Conservation (phyloP, 2,888 invertebrate genomes). For the Dinocampus coccinellae region DNA sequence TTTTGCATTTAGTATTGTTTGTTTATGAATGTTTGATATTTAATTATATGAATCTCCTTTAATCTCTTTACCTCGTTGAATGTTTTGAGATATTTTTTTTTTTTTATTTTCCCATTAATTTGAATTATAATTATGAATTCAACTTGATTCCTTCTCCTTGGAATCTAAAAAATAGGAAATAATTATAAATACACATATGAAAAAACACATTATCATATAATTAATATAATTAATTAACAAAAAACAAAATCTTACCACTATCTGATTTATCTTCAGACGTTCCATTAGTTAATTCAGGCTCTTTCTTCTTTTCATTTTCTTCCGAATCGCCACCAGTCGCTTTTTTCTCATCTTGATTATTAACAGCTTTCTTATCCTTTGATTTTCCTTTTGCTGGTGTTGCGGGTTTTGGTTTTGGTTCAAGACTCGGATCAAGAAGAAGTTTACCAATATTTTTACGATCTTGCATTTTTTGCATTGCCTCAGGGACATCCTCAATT, state of each 20-base stretch:
- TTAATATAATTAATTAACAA: not conserved
- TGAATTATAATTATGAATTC: constrained; percentile 68
- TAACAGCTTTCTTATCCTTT: constrained; percentile 80
- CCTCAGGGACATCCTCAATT: constrained; percentile 88
- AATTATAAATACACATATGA: not conserved
- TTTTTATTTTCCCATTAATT: constrained; percentile 31
- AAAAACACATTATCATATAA: too few relatives aligned
- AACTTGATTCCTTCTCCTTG: constrained; percentile 79
- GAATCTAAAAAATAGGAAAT: constrained; percentile 72
- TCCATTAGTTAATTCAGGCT: constrained; percentile 71
- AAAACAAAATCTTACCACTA: constrained; percentile 63
- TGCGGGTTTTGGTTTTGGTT: constrained; percentile 84
- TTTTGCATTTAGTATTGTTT: not conserved
- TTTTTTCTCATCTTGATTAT: constrained; percentile 76
- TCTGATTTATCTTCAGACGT: constrained; percentile 71
- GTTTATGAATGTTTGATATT: not conserved
- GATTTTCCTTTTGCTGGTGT: constrained; percentile 83
- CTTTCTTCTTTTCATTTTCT: constrained; percentile 71
- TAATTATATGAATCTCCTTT: not conserved
- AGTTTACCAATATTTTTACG: constrained; percentile 92
- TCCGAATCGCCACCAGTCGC: constrained; percentile 69
- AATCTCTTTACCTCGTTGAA: constrained; percentile 38
- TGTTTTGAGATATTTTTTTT: constrained; percentile 34
- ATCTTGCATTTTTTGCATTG: constrained; percentile 94
- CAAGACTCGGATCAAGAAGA: constrained; percentile 83